These are phyloP conservation scores for Xanthia icteritia DNA, from an alignment of 2,888 invertebrate genomes.

Conservation along the genomic window DNA sequence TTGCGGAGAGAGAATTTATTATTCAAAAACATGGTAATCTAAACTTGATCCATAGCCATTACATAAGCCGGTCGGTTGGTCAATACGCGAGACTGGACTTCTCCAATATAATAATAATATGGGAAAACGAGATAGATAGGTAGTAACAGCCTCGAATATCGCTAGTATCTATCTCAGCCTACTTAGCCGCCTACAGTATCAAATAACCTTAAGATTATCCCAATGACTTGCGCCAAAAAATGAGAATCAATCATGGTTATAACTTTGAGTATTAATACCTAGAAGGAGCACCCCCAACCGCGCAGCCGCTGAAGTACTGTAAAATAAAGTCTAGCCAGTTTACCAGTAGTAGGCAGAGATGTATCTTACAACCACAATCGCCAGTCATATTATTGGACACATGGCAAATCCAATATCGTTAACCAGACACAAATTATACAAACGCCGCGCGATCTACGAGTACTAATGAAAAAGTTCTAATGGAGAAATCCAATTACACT, in stretches of 20 bases:
- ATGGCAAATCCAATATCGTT: not conserved
- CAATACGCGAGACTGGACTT: no score
- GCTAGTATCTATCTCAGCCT: constrained; percentile 20
- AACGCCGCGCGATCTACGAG: not conserved
- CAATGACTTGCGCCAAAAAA: constrained; percentile 60
- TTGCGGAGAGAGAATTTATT: no score
- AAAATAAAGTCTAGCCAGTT: not conserved
- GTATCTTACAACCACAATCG: no score
- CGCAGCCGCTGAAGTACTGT: not conserved
- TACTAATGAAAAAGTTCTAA: not conserved
- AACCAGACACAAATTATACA: not conserved
- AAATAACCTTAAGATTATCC: constrained; percentile 61
- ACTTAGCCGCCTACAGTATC: constrained; percentile 38
- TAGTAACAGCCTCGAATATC: constrained; percentile 5
- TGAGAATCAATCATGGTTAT: constrained; percentile 58
- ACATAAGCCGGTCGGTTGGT: not conserved
- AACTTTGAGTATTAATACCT: constrained; percentile 20
- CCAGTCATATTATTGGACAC: not conserved
- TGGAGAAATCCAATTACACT: not conserved
- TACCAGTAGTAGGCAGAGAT: not conserved
- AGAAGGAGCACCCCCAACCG: constrained; percentile 15
- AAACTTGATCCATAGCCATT: not conserved
- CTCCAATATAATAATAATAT: not conserved
- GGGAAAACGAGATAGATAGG: not conserved
- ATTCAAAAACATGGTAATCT: not conserved